phyloP scores from a whole-genome alignment of 2,113 vertebrate genomes.

The Ivindomyrus marchei region DNA sequence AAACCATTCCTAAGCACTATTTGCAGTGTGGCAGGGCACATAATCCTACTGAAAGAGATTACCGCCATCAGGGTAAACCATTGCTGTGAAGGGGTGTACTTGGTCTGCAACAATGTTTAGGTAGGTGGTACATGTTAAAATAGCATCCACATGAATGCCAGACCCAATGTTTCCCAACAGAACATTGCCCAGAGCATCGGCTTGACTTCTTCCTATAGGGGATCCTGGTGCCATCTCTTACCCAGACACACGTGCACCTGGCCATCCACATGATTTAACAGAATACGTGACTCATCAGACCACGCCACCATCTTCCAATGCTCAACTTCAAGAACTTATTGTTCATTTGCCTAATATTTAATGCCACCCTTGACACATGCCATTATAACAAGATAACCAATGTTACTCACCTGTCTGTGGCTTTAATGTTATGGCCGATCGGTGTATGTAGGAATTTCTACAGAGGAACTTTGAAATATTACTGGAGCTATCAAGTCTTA shows the following conservation, averaged over 20 bases:
- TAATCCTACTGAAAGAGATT: neutral
- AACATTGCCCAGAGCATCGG: neutral
- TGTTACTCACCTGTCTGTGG: neutral
- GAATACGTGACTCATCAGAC: neutral
- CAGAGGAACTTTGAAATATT: neutral
- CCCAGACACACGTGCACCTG: neutral
- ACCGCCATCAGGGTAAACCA: neutral
- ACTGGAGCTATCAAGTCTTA: neutral
- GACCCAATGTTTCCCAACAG: neutral
- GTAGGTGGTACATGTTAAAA: neutral
- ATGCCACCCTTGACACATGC: neutral
- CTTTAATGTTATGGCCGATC: neutral
- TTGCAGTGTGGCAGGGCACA: neutral
- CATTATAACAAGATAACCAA: neutral
- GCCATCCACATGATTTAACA: neutral
- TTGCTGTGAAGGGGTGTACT: neutral
- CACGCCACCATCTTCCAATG: neutral
- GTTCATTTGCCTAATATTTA: neutral
- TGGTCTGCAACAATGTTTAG: neutral
- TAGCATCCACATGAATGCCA: neutral
- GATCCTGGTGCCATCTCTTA: neutral
- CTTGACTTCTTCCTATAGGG: neutral
- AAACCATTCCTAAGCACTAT: neutral
- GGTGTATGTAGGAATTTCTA: neutral
- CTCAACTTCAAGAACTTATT: neutral